A percentile compares a stretch with the other conserved stretches of the same genome.
Evolutionary conservation across 1,140 invertebrate genomes (phyloP).

Genomic region (Cardiocondyla obscurior): DNA sequence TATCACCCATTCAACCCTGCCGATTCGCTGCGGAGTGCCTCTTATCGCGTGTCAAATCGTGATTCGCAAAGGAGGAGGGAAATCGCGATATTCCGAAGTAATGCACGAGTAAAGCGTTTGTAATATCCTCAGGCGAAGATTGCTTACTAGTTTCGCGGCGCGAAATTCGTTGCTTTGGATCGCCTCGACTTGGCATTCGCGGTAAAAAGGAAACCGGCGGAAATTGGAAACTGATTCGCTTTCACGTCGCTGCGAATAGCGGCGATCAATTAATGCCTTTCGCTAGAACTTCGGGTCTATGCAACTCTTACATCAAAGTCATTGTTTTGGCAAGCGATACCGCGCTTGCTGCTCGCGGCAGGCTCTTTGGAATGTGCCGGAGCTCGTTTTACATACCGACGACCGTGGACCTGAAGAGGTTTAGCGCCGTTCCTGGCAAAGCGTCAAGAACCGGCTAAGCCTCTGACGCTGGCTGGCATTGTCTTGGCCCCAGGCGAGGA

Average conservation of each 20-base stretch:
- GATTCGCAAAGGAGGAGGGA: background rate
- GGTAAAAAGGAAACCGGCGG: background rate
- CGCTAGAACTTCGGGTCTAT: background rate
- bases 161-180: background rate
- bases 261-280: slow-evolving; percentile 2
- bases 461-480: slow-evolving; percentile 78
- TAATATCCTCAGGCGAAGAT: background rate
- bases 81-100: background rate
- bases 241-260: background rate
- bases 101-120: background rate
- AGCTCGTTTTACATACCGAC: background rate
- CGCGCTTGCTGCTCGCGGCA: background rate
- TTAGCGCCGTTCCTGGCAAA: slow-evolving; percentile 57
- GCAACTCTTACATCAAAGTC: background rate
- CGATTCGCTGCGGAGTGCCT: background rate
- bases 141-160: background rate
- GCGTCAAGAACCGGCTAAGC: slow-evolving; percentile 82
- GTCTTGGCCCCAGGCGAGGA: slow-evolving; percentile 71
- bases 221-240: background rate
- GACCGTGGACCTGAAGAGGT: slow-evolving; percentile 51
- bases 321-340: slow-evolving; percentile 26
- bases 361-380: background rate
- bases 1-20: background rate
- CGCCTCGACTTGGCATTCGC: background rate
- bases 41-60: background rate